Conservation (phyloP, 2,797 vertebrate species). For the Hypotaenidia philippensis region DNA sequence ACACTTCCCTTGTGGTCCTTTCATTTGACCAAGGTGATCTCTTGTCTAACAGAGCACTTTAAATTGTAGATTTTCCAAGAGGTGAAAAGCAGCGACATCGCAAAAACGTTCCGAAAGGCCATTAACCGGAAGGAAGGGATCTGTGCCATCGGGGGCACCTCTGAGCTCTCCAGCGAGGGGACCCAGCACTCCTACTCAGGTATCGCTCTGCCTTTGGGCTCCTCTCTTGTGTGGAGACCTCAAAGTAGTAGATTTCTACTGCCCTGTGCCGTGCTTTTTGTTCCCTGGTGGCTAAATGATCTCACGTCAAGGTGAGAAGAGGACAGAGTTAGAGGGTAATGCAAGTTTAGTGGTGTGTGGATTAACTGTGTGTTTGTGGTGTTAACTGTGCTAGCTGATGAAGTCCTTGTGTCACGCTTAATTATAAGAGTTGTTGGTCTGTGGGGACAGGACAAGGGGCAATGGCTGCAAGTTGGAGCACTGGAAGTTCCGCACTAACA, state of each 20-base stretch:
- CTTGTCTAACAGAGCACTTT: conserved; percentile 43
- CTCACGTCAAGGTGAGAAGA: accelerated
- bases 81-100: conserved; percentile 91
- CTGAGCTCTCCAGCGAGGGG: conserved; percentile 93
- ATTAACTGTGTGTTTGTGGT: not conserved
- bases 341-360: not conserved
- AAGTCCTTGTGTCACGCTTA: not conserved
- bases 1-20: not conserved
- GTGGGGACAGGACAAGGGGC: too few relatives aligned
- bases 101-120: conserved; percentile 93
- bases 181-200: conserved; percentile 97
- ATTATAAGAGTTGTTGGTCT: not conserved
- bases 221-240: not conserved
- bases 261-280: not conserved
- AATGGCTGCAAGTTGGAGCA: too few relatives aligned
- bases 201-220: conserved; percentile 31
- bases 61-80: conserved; percentile 91
- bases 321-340: not conserved
- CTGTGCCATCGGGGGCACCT: conserved; percentile 95
- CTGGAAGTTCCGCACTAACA: too few relatives aligned
- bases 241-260: not conserved
- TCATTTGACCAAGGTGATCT: not conserved
- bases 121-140: conserved; percentile 98
- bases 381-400: not conserved
- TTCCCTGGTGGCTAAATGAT: not conserved